These are phyloP conservation scores for Mungos mungo DNA, from an alignment of 2,113 vertebrate species.

Conservation along the genomic window DNA sequence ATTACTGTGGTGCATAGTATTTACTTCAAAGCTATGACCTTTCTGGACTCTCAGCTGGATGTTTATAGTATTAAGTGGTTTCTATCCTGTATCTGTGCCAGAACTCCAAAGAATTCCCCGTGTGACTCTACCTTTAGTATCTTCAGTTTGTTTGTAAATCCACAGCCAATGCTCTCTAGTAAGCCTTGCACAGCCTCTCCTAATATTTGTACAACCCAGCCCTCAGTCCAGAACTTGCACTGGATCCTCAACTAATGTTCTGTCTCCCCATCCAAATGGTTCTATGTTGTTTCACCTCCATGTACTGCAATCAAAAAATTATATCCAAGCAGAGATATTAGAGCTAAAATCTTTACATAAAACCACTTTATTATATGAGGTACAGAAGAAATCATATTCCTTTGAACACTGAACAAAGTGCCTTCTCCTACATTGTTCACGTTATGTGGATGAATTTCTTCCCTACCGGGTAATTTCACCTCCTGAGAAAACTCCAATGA, in stretches of 20 bases:
- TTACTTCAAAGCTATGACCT: not conserved
- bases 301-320: not conserved
- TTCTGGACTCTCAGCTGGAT: not conserved
- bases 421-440: not conserved
- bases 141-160: not conserved
- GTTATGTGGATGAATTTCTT: not conserved
- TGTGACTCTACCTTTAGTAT: not conserved
- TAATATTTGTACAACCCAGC: not conserved
- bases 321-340: not conserved
- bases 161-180: accelerated
- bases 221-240: not conserved
- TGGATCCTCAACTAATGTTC: not conserved
- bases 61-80: not conserved
- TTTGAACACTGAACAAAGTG: not conserved
- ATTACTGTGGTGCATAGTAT: not conserved
- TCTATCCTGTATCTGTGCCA: no score
- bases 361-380: not conserved
- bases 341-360: not conserved
- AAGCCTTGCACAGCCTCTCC: not conserved
- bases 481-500: not conserved
- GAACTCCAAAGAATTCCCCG: not conserved
- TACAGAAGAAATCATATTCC: not conserved
- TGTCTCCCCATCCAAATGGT: not conserved
- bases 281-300: not conserved
- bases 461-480: not conserved